A percentile compares a stretch with the other conserved stretches of the same genome.
phyloP scores from a whole-genome alignment of 1,140 invertebrate species.

The Zophobas morio region DNA sequence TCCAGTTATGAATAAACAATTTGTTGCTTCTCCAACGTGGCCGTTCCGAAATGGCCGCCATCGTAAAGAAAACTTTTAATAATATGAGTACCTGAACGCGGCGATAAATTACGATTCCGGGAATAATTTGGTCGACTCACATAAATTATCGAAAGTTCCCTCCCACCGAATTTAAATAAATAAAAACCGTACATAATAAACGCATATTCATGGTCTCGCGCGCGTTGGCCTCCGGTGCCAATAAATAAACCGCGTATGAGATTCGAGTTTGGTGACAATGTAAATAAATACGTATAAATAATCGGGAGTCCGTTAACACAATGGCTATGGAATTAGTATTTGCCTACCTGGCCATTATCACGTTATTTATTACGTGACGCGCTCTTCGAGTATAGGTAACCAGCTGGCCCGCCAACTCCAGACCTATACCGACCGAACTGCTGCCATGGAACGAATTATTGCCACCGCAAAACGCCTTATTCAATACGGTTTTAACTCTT shows the following conservation, averaged over 20 bases:
- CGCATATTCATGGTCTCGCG: slow-evolving; percentile 43
- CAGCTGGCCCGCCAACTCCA: slow-evolving; percentile 44
- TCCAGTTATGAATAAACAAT: slow-evolving; percentile 37
- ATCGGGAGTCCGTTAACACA: slow-evolving; percentile 55
- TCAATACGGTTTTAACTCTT: slow-evolving; percentile 12
- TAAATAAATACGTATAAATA: slow-evolving; percentile 57
- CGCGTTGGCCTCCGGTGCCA: slow-evolving; percentile 46
- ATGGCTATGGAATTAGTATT: slow-evolving; percentile 55
- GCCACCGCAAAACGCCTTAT: slow-evolving; percentile 34
- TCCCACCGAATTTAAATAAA: slow-evolving; percentile 49
- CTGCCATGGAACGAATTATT: slow-evolving; percentile 34
- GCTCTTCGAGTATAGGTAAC: slow-evolving; percentile 30
- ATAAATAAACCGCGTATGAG: slow-evolving; percentile 52
- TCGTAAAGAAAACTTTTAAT: slow-evolving; percentile 47
- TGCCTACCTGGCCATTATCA: slow-evolving; percentile 54
- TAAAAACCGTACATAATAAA: slow-evolving; percentile 45
- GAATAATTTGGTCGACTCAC: slow-evolving; percentile 48
- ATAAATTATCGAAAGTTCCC: slow-evolving; percentile 46
- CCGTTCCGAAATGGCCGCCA: slow-evolving; percentile 30
- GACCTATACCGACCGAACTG: slow-evolving; percentile 25
- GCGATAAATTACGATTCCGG: slow-evolving; percentile 48
- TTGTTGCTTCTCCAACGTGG: slow-evolving; percentile 12
- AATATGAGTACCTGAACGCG: slow-evolving; percentile 44
- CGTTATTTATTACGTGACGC: slow-evolving; percentile 51
- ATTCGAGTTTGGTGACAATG: slow-evolving; percentile 53